Conservation (phyloP, 2,888 invertebrate species). For the Phrixothrix hirtus region DNA sequence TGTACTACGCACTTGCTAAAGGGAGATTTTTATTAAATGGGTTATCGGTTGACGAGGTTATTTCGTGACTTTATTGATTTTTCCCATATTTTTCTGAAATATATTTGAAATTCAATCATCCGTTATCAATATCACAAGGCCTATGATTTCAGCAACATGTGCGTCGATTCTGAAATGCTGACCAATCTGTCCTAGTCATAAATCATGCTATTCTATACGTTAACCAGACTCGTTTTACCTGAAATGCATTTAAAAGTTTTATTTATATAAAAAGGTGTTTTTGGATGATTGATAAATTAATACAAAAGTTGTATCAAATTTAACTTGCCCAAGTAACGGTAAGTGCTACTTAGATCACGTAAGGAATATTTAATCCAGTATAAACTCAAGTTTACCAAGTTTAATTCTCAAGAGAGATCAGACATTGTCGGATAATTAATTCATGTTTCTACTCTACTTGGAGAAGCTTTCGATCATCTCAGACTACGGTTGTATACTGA, state of each 20-base stretch:
- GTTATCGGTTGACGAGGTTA: slow-evolving; percentile 13
- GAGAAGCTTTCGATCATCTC: slow-evolving; percentile 45
- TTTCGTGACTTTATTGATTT: slow-evolving; percentile 2
- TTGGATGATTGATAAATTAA: slow-evolving; percentile 20
- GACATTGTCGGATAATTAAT: slow-evolving; percentile 48
- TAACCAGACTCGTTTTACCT: too few relatives aligned
- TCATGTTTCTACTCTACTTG: slow-evolving; percentile 45
- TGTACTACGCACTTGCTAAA: slow-evolving; percentile 20
- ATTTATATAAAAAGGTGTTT: too few relatives aligned
- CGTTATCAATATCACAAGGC: not conserved
- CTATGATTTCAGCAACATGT: slow-evolving; percentile 14
- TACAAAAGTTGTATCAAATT: slow-evolving; percentile 8
- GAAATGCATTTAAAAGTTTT: too few relatives aligned
- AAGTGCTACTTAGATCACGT: slow-evolving; percentile 25
- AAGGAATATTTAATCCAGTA: slow-evolving; percentile 29
- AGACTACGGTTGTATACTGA: slow-evolving; percentile 9
- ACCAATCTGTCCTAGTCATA: slow-evolving; percentile 22
- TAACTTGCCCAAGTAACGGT: slow-evolving; percentile 3
- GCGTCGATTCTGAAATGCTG: slow-evolving; percentile 15
- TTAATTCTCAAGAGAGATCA: slow-evolving; percentile 40
- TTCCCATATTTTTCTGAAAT: not conserved
- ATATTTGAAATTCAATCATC: slow-evolving; percentile 2
- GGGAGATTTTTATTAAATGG: slow-evolving; percentile 20
- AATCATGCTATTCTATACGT: too few relatives aligned
- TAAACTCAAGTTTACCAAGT: slow-evolving; percentile 35